Conservation (phyloP, 2,888 invertebrate species). For the Chrysomela aeneicollis region DNA sequence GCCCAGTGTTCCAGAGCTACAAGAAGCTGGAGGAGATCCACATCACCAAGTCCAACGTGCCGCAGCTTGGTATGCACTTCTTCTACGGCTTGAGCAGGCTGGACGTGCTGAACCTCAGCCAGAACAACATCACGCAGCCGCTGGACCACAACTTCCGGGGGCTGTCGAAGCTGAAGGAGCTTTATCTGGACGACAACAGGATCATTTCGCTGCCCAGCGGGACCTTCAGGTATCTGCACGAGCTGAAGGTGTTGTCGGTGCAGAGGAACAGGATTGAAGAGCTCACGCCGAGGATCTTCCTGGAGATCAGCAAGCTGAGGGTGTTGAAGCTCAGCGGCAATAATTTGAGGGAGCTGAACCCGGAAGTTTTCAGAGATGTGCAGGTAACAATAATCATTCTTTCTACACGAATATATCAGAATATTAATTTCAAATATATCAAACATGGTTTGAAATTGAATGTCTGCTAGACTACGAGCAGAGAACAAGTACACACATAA, state of each 20-base stretch:
- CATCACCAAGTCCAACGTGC: constrained; percentile 80
- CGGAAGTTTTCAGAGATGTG: constrained; percentile 79
- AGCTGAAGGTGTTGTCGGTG: constrained; percentile 71
- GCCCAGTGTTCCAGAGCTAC: constrained; percentile 70
- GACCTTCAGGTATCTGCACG: constrained; percentile 70
- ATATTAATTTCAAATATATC: not conserved
- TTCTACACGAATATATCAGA: not conserved
- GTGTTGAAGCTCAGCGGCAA: constrained; percentile 80
- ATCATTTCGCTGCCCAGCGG: constrained; percentile 82
- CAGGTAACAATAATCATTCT: no score
- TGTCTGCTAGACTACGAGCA: no score
- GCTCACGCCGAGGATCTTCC: constrained; percentile 76
- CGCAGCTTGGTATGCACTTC: constrained; percentile 79
- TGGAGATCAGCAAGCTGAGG: constrained; percentile 75
- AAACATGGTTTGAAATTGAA: no score
- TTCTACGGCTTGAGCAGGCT: constrained; percentile 75
- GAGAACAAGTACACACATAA: no score
- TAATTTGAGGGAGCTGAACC: constrained; percentile 75
- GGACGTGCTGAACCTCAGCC: constrained; percentile 72
- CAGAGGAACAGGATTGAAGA: constrained; percentile 74
- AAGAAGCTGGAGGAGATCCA: constrained; percentile 73
- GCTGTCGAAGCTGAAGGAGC: constrained; percentile 72
- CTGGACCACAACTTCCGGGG: constrained; percentile 78
- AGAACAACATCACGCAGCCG: constrained; percentile 80
- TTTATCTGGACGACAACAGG: constrained; percentile 78